Evolutionary conservation across 2,888 invertebrate species (phyloP).

Genomic region (Boloria selene): DNA sequence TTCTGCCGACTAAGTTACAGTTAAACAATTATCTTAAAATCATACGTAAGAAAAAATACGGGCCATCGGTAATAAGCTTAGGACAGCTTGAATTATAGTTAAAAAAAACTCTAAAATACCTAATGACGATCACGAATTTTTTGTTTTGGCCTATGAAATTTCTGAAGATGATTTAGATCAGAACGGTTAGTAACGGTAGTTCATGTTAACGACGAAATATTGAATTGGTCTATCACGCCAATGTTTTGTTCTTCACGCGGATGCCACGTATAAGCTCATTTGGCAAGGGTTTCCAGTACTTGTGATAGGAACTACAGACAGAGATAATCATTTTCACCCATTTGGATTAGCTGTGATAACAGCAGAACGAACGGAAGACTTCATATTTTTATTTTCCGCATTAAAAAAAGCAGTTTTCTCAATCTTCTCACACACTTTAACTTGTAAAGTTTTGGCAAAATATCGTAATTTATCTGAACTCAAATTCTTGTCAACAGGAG

Average conservation of each 20-base stretch:
- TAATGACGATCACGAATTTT: constrained; percentile 33
- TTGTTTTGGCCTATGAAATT: constrained; percentile 18
- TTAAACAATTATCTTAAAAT: no score
- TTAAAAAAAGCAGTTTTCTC: constrained; percentile 32
- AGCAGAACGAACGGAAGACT: constrained; percentile 42
- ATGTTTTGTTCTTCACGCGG: constrained; percentile 39
- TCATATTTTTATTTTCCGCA: constrained; percentile 38
- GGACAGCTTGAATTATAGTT: constrained; percentile 14
- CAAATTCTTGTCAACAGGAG: no score
- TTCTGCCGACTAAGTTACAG: constrained; percentile 31
- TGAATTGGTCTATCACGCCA: constrained; percentile 30
- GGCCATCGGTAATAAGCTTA: constrained; percentile 28
- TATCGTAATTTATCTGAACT: no score
- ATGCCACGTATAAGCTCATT: constrained; percentile 44
- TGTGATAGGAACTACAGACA: no score
- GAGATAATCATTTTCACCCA: no score
- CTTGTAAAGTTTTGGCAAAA: constrained; percentile 30
- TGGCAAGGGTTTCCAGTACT: constrained; percentile 41
- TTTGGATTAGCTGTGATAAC: no score
- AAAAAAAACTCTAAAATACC: constrained; percentile 24
- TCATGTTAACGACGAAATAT: constrained; percentile 41
- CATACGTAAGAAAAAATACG: constrained; percentile 29
- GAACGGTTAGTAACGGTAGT: constrained; percentile 32
- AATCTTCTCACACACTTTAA: constrained; percentile 31
- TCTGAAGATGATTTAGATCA: constrained; percentile 14